phyloP scores from a whole-genome alignment of 2,888 invertebrate genomes.

The Sabatieria punctata region DNA sequence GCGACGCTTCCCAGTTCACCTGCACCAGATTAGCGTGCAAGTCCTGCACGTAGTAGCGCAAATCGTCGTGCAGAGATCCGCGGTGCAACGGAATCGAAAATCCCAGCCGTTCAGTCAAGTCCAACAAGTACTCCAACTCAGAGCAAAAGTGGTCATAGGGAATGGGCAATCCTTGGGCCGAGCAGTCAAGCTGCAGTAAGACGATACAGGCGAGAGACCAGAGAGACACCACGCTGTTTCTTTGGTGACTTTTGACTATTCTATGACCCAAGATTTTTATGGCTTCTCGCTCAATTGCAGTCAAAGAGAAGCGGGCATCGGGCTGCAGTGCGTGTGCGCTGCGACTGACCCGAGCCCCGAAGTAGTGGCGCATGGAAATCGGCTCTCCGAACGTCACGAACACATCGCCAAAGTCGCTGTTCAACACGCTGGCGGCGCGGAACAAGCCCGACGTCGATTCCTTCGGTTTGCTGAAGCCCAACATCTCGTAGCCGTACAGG shows the following conservation, averaged over 20 bases:
- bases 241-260: slow-evolving; percentile 33
- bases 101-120: slow-evolving; percentile 9
- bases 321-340: slow-evolving; percentile 33
- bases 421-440: slow-evolving; percentile 56
- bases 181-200: slow-evolving; percentile 15
- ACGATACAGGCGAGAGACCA: slow-evolving; percentile 36
- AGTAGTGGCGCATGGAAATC: slow-evolving; percentile 47
- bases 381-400: slow-evolving; percentile 58
- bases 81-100: slow-evolving; percentile 10
- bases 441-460: slow-evolving; percentile 77
- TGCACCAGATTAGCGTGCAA: neutral
- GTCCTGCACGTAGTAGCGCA: slow-evolving; percentile 7
- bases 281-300: slow-evolving; percentile 29
- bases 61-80: slow-evolving; percentile 10
- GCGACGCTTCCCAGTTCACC: neutral
- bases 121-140: slow-evolving; percentile 10
- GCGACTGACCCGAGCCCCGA: slow-evolving; percentile 18
- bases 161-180: slow-evolving; percentile 10
- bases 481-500: slow-evolving; percentile 70
- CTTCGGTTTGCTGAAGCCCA: slow-evolving; percentile 93
- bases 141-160: slow-evolving; percentile 9
- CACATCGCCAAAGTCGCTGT: slow-evolving; percentile 26
- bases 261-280: slow-evolving; percentile 32
- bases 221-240: slow-evolving; percentile 34
- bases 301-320: slow-evolving; percentile 34